Evolutionary conservation across 1,140 invertebrate genomes (phyloP).

Genomic region (Gryllus bimaculatus): DNA sequence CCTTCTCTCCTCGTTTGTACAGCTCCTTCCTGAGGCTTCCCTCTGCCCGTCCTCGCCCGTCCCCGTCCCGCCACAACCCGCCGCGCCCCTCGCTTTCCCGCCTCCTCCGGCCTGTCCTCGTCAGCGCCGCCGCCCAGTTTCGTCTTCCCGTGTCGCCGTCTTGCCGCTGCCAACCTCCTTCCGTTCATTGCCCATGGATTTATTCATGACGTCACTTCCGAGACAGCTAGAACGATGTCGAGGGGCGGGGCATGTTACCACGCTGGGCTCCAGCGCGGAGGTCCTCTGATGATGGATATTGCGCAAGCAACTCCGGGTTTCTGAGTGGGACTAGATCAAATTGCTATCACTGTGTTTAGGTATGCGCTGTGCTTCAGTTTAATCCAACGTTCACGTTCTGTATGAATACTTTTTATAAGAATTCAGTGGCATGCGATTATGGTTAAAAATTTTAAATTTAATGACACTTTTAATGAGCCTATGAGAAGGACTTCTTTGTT

Average conservation of each 20-base stretch:
- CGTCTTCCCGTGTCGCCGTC: background rate
- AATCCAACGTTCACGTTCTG: no score
- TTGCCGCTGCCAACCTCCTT: background rate
- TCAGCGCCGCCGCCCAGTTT: background rate
- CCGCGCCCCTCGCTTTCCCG: background rate
- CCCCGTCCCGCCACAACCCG: background rate
- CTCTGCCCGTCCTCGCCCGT: background rate
- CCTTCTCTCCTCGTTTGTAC: background rate
- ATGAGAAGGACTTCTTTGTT: no score
- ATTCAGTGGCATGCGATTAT: no score
- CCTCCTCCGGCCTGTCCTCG: background rate
- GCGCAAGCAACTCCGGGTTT: background rate
- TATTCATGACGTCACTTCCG: conserved; percentile 12
- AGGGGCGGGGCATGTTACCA: background rate
- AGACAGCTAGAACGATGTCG: background rate
- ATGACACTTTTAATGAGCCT: no score
- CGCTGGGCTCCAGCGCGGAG: background rate
- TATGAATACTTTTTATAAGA: no score
- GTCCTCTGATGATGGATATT: background rate
- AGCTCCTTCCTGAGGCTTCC: background rate
- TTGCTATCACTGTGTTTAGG: no score
- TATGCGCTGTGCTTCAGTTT: no score
- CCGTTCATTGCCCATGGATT: conserved; percentile 12
- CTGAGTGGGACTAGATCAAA: no score
- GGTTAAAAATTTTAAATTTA: no score